These are phyloP conservation scores for Diploscapter pachys DNA, from an alignment of 1,140 invertebrate genomes.

Conservation along the genomic window DNA sequence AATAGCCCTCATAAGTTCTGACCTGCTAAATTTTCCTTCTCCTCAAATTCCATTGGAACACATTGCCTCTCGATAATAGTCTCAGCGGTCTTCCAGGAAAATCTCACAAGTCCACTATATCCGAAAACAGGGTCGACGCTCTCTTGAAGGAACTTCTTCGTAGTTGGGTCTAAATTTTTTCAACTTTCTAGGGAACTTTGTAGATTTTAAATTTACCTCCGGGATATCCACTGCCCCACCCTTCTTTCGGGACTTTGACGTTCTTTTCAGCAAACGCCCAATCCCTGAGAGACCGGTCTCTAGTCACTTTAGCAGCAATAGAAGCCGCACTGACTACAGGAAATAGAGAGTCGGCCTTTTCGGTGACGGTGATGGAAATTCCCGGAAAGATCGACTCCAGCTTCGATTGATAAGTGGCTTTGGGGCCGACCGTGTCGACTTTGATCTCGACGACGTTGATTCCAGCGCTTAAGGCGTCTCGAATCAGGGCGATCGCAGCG, in stretches of 20 bases:
- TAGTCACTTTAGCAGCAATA: slow-evolving; percentile 90
- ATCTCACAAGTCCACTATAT: slow-evolving; percentile 87
- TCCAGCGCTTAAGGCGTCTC: slow-evolving; percentile 71
- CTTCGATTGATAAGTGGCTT: slow-evolving; percentile 76
- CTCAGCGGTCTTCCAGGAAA: slow-evolving; percentile 93
- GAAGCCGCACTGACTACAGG: slow-evolving; percentile 95
- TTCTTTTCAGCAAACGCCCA: slow-evolving; percentile 81
- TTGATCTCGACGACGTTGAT: slow-evolving; percentile 81
- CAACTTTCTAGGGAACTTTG: not conserved
- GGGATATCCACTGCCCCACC: slow-evolving; percentile 93
- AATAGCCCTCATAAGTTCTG: not conserved
- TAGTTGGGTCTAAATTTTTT: slow-evolving; percentile 77
- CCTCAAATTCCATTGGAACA: slow-evolving; percentile 35
- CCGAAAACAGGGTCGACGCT: slow-evolving; percentile 88
- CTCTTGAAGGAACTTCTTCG: slow-evolving; percentile 82
- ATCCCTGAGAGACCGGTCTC: slow-evolving; percentile 80
- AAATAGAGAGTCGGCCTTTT: slow-evolving; percentile 93
- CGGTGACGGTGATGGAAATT: slow-evolving; percentile 81
- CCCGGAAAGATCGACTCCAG: slow-evolving; percentile 78
- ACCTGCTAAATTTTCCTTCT: not conserved
- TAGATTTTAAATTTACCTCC: slow-evolving; percentile 61
- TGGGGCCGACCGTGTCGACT: slow-evolving; percentile 92
- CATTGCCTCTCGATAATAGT: slow-evolving; percentile 75
- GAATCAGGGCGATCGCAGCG: slow-evolving; percentile 82
- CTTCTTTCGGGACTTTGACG: slow-evolving; percentile 61